These are phyloP conservation scores for Stegastes partitus DNA, from an alignment of 2,113 vertebrate species.

Conservation along the genomic window DNA sequence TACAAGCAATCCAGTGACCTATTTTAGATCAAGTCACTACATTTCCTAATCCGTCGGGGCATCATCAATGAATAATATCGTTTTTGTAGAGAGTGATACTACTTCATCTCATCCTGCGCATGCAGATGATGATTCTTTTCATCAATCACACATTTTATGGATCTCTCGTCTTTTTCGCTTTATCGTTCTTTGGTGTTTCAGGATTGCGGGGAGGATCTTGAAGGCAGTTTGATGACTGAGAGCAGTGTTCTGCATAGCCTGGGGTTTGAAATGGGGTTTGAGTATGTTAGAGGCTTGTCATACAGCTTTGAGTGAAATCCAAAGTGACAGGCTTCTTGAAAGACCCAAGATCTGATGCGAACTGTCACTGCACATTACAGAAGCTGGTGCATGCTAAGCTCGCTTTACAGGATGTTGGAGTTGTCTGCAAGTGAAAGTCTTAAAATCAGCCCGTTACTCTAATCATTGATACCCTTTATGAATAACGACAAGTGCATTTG, in stretches of 20 bases:
- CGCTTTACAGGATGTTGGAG: constrained; percentile 61
- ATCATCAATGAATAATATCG: neutral
- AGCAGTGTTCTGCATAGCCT: constrained; percentile 62
- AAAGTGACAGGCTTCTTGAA: constrained; percentile 74
- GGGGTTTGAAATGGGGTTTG: constrained; percentile 65
- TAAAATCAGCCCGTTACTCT: constrained; percentile 38
- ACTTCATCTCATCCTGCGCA: neutral
- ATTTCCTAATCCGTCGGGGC: neutral
- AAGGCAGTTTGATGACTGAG: constrained; percentile 54
- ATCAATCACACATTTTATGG: constrained; percentile 22
- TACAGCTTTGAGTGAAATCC: constrained; percentile 68
- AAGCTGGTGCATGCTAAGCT: constrained; percentile 40
- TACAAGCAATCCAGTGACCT: neutral
- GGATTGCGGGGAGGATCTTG: constrained; percentile 43
- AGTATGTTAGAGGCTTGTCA: constrained; percentile 65
- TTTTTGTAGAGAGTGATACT: neutral
- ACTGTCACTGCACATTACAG: constrained; percentile 70
- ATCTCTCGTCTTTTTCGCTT: constrained; percentile 24
- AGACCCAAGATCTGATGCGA: constrained; percentile 73
- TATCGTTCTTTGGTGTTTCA: constrained; percentile 22
- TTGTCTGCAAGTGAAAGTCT: constrained; percentile 39
- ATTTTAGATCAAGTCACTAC: constrained; percentile 3
- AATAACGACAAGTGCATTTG: constrained; percentile 47
- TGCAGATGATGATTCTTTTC: constrained; percentile 20
- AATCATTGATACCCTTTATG: constrained; percentile 42